Percentiles rank a stretch among this genome's conserved stretches.
phyloP scores from a whole-genome alignment of 2,113 vertebrate genomes.

The Pachypanchax playfairii region DNA sequence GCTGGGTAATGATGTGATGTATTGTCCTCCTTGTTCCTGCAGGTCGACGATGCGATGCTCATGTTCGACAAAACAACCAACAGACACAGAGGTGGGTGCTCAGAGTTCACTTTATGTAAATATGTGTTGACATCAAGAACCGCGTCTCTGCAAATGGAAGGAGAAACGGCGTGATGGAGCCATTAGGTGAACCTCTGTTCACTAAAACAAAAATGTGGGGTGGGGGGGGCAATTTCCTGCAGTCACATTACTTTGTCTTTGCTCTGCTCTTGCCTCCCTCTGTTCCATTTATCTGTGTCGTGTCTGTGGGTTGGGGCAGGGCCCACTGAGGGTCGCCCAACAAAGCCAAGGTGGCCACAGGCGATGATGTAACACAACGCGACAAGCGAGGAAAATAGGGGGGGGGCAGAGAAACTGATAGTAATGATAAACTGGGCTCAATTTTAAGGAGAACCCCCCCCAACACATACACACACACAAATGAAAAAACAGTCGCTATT shows the following conservation, averaged over 20 bases:
- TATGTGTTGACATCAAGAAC: constrained; percentile 7
- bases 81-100: constrained; percentile 88
- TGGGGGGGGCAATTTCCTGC: no score
- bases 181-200: constrained; percentile 14
- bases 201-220: no score
- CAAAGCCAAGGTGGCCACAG: constrained; percentile 40
- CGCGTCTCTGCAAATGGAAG: constrained; percentile 16
- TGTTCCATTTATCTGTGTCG: constrained; percentile 34
- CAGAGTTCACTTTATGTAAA: background rate
- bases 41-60: constrained; percentile 97
- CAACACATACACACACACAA: no score
- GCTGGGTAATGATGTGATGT: constrained; percentile 75
- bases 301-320: constrained; percentile 23
- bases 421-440: constrained; percentile 8
- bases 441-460: background rate
- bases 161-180: constrained; percentile 24
- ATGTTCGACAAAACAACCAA: constrained; percentile 99
- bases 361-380: constrained; percentile 42
- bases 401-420: background rate
- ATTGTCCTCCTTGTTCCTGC: constrained; percentile 65
- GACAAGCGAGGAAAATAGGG: constrained; percentile 20
- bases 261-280: background rate
- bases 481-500: no score
- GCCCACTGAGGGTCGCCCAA: constrained; percentile 26
- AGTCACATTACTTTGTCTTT: constrained; percentile 16